These are phyloP conservation scores for Collichthys lucidus DNA, from an alignment of 2,113 vertebrate genomes.

Conservation along the genomic window DNA sequence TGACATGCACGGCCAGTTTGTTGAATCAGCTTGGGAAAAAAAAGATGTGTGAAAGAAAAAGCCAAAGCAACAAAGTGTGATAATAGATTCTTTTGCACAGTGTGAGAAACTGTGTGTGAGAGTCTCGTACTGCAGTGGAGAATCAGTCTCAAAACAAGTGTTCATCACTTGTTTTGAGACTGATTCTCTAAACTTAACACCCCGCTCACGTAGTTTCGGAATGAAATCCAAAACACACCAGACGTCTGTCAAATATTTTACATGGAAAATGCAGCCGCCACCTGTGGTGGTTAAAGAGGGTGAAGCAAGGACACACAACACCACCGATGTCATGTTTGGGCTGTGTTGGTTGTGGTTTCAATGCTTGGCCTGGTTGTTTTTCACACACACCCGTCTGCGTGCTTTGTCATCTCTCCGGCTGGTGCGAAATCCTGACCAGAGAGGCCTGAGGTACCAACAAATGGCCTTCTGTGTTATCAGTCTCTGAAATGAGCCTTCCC, in stretches of 20 bases:
- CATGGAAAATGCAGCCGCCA: background rate
- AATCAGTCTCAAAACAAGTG: background rate
- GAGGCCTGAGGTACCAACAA: slow-evolving; percentile 60
- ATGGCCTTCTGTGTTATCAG: slow-evolving; percentile 62
- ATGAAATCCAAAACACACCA: background rate
- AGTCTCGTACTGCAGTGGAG: background rate
- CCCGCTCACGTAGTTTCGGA: background rate
- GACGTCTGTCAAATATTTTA: slow-evolving; percentile 11
- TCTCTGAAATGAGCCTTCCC: slow-evolving; percentile 34
- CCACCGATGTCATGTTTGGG: slow-evolving; percentile 20
- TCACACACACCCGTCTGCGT: slow-evolving; percentile 62
- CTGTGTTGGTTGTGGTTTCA: background rate
- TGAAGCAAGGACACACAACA: slow-evolving; percentile 32
- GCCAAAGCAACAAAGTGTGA: slow-evolving; percentile 11
- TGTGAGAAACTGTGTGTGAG: background rate
- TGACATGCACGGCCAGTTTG: slow-evolving; percentile 19
- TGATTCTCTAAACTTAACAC: background rate
- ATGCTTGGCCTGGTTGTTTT: slow-evolving; percentile 42
- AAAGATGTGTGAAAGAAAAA: slow-evolving; percentile 9
- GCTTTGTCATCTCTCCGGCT: slow-evolving; percentile 66
- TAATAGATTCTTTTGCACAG: background rate
- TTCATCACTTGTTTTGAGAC: background rate
- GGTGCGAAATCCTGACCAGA: slow-evolving; percentile 73
- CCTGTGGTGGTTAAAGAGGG: background rate
- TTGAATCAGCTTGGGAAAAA: slow-evolving; percentile 21